Percentiles rank a stretch among this genome's conserved stretches.
Conservation (phyloP, 2,888 invertebrate species). For the Pecten maximus region DNA sequence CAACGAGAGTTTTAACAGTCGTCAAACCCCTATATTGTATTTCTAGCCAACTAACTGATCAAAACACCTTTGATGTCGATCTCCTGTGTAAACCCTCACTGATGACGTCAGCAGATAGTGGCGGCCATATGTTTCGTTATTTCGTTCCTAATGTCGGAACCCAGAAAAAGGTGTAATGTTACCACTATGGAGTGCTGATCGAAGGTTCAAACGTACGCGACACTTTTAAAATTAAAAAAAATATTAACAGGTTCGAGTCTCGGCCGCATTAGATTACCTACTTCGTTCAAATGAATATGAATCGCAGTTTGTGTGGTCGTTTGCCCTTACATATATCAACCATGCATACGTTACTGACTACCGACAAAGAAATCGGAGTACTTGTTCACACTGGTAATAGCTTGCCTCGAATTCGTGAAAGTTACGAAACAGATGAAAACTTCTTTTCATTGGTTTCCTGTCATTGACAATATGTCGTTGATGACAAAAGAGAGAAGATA, state of each 20-base stretch:
- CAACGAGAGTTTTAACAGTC: neutral
- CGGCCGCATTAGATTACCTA: neutral
- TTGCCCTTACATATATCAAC: too few species aligned
- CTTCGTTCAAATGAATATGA: neutral
- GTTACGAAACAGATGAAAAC: too few species aligned
- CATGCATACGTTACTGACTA: too few species aligned
- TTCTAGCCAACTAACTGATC: neutral
- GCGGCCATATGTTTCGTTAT: neutral
- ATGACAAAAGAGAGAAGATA: too few species aligned
- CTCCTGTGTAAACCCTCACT: neutral
- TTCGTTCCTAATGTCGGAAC: neutral
- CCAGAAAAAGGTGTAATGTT: neutral
- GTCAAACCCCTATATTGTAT: neutral
- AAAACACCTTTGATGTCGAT: neutral
- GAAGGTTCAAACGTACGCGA: neutral
- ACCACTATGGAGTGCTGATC: neutral
- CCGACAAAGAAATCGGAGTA: too few species aligned
- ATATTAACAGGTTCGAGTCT: too few species aligned
- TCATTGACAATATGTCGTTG: too few species aligned
- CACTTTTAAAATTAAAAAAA: neutral
- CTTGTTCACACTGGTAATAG: too few species aligned
- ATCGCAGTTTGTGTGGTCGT: too few species aligned
- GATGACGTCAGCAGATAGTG: neutral
- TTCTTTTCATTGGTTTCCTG: too few species aligned
- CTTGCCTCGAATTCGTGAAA: too few species aligned